Evolutionary conservation across 2,113 vertebrate species (phyloP), one percentile per base, ranked within the genome.

Genomic region (Rhipidura dahli): DNA sequence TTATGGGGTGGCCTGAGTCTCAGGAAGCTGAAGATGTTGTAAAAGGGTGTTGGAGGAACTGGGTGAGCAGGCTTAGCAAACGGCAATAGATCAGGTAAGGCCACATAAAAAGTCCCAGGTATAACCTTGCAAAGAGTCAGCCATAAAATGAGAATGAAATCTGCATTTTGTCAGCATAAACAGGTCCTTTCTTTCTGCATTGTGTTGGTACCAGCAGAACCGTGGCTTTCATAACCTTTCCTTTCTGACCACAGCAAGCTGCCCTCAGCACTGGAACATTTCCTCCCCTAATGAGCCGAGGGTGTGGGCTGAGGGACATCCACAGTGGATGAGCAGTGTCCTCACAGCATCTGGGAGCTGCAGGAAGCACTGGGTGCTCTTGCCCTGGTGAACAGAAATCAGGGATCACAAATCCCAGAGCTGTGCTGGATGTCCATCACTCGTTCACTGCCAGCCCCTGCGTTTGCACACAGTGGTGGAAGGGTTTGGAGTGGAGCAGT

Each of bases 381-480:
- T 68, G 61, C 65, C 37, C 3, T 65, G 78, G 66, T 51, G 76
- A 65, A 35, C 70, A 64, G 68, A 73, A 68, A 65, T 31, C 30
- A 28, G 49, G 83, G 81, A n/a, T 82, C 54, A 2, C 82, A 71
- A 49, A 84, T 76, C 44, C 71, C 87, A 68, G 54, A 70, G 22
- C 53, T 6, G 0, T 76, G 49, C 35, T 57, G 50, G 57, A 15
- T 3, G 0, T n/a, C n/a, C 81, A 7, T 9, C 2, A 0, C 27
- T 71, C 33, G 61, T 19, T 73, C 75, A 5, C 5, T 28, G 45
- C 54, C 65, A 59, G 35, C 26, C 57, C 50, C 60, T 42, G 22
- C 12, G 1, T 49, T 57, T 44, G 49, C 1, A 4, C 11, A 2
- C 3, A 16, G 54, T 7, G 35, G 17, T 37, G 2, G 13, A 5